Evolutionary conservation across 2,797 vertebrate species (phyloP), one percentile per base, ranked within the genome.

Genomic region (Gephyroberyx darwinii): DNA sequence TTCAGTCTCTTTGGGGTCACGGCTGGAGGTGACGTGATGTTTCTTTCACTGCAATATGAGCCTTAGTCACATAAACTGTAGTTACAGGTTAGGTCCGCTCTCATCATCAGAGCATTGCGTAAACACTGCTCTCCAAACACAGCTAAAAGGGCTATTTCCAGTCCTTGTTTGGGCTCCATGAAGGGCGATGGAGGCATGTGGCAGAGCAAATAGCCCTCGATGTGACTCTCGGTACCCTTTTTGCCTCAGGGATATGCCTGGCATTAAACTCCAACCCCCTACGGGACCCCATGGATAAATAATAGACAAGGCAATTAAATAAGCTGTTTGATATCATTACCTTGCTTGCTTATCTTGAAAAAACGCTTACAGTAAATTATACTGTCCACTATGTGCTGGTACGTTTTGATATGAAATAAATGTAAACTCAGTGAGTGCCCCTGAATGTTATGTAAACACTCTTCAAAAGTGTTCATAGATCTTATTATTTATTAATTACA

Each of bases 101-200:
- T 77, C 58, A 69, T 72, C 50, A 54, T 56, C 8, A 1, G 2
- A 50, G 8, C 33, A 53, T 76, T 69, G 26, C 35, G 33, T 37
- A 74, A 71, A 73, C 64, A 78, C 45, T 17, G 50, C 48, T 69
- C 47, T 65, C 54, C 61, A 75, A 73, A 81, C 64, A 73, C 47
- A 37, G 54, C 59, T 68, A 51, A 72, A 65, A 22, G 12, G 56
- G 14, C 2, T 13, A 8, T 71, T 79, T 76, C 35, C 82, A 37
- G 50, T 65, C 65, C 76, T 72, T 82, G 75, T 83, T 65, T 61
- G 37, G 35, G 62, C 35, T 58, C 14, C 30, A 62, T 69, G 16
- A 78, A 73, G 56, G 41, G 51, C 20, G 45, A 83, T 82, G 35
- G 30, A 26, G 45, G 22, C 39, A 60, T 74, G 59, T 60, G 60